A percentile compares a stretch with the other conserved stretches of the same genome.
Conservation (phyloP, 2,888 invertebrate genomes). For the Idaea straminata region DNA sequence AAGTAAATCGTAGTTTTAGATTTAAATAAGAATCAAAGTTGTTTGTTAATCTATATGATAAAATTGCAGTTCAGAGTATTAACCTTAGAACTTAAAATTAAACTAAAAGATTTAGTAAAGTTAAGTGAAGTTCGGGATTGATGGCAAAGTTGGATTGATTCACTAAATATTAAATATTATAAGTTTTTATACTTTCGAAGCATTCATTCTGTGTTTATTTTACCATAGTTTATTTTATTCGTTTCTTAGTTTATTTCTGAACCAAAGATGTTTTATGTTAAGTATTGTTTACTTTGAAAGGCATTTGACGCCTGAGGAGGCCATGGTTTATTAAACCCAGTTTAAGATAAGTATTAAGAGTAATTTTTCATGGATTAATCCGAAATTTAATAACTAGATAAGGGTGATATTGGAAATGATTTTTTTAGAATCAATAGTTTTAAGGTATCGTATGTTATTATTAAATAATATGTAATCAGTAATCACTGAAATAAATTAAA, state of each 20-base stretch:
- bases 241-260: conserved; percentile 18
- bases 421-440: conserved; percentile 78
- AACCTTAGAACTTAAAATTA: conserved; percentile 68
- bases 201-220: conserved; percentile 47
- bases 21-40: conserved; percentile 68
- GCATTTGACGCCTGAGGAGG: conserved; percentile 16
- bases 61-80: conserved; percentile 78
- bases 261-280: conserved; percentile 5
- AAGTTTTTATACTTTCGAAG: conserved; percentile 32
- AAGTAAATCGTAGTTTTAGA: conserved; percentile 63
- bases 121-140: conserved; percentile 39
- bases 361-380: conserved; percentile 75
- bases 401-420: conserved; percentile 80
- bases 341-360: conserved; percentile 52
- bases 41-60: conserved; percentile 76
- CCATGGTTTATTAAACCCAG: conserved; percentile 28
- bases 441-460: conserved; percentile 79
- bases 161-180: conserved; percentile 11
- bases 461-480: conserved; percentile 77
- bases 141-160: conserved; percentile 51
- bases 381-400: conserved; percentile 73
- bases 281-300: conserved; percentile 4
- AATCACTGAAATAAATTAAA: conserved; percentile 78
- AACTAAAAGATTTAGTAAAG: conserved; percentile 58
- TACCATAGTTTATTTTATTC: conserved; percentile 41